Evolutionary conservation across 2,113 vertebrate species (phyloP).

Genomic region (Gymnobelideus leadbeateri): DNA sequence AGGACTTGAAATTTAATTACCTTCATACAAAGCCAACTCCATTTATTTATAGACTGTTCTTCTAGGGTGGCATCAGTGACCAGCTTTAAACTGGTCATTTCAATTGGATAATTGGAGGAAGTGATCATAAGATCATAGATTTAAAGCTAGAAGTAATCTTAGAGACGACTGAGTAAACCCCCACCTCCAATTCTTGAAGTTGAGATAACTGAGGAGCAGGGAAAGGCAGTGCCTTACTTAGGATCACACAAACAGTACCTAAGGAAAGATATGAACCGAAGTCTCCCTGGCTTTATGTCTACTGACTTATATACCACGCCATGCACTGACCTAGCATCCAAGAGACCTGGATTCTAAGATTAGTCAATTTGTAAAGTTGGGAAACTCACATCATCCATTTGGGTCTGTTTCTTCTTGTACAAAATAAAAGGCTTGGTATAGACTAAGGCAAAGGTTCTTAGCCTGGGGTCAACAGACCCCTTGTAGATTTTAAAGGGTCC

Average conservation of each 20-base stretch:
- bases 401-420: not conserved
- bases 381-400: not conserved
- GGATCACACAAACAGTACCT: not conserved
- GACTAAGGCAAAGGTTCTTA: not conserved
- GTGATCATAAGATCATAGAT: not conserved
- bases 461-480: not conserved
- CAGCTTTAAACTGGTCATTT: not conserved
- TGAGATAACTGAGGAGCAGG: not conserved
- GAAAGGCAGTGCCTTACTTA: not conserved
- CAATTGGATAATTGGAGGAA: not conserved
- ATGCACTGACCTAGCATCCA: not conserved
- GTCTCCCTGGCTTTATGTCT: not conserved
- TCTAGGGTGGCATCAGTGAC: not conserved
- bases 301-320: not conserved
- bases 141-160: not conserved
- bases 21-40: constrained; percentile 9
- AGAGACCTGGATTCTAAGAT: not conserved
- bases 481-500: not conserved
- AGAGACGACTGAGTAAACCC: not conserved
- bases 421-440: not conserved
- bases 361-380: not conserved
- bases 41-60: constrained; percentile 14
- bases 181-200: not conserved
- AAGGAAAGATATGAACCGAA: not conserved
- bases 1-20: constrained; percentile 11